A percentile compares a stretch with the other conserved stretches of the same genome.
phyloP scores from a whole-genome alignment of 2,797 vertebrate genomes.

The Salmo trutta region DNA sequence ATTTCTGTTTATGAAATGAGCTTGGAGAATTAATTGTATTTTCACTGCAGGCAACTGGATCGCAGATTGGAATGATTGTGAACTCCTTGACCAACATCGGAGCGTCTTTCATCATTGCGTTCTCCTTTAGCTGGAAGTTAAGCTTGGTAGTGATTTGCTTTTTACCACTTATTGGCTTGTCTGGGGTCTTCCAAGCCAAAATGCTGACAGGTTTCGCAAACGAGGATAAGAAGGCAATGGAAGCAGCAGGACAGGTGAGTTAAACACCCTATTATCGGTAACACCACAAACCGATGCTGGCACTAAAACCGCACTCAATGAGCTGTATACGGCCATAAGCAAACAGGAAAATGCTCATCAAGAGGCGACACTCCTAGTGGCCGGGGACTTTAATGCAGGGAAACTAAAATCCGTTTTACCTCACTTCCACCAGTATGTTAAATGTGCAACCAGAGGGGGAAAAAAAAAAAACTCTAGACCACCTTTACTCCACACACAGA shows the following conservation, averaged over 20 bases:
- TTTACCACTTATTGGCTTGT: constrained; percentile 76
- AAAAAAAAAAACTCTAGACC: too few relatives aligned
- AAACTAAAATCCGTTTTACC: too few relatives aligned
- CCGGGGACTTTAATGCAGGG: too few relatives aligned
- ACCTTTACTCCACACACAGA: too few relatives aligned
- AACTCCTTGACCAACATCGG: constrained; percentile 79
- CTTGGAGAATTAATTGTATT: neutral
- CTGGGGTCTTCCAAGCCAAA: constrained; percentile 76
- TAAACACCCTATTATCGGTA: neutral
- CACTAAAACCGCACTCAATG: too few relatives aligned
- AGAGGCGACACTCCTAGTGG: too few relatives aligned
- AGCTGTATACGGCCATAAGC: too few relatives aligned
- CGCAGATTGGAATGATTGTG: constrained; percentile 82
- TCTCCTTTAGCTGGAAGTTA: constrained; percentile 84
- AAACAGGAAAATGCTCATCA: too few relatives aligned
- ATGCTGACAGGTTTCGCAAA: constrained; percentile 64
- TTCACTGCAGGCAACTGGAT: constrained; percentile 74
- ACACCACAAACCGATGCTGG: too few relatives aligned
- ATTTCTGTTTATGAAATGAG: too few relatives aligned
- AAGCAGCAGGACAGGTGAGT: constrained; percentile 74
- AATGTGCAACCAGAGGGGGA: too few relatives aligned
- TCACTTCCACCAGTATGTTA: too few relatives aligned
- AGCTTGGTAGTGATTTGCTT: constrained; percentile 78
- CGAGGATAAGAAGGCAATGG: constrained; percentile 76
- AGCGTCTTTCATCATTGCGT: constrained; percentile 77